These are phyloP conservation scores for Dasysyrphus tricinctus DNA, from an alignment of 2,888 invertebrate species.

Conservation along the genomic window DNA sequence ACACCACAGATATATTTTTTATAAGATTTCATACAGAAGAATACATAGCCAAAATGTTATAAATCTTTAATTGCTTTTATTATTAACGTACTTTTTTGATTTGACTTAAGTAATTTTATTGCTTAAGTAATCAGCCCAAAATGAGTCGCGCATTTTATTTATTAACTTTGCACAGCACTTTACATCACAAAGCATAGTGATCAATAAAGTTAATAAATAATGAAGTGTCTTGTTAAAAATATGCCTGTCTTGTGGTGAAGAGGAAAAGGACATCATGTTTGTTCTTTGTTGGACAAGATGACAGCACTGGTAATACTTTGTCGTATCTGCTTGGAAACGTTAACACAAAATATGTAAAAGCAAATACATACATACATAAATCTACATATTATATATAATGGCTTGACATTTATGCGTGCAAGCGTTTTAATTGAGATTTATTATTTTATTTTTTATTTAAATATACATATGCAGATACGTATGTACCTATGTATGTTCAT, in stretches of 20 bases:
- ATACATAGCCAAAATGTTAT: no score
- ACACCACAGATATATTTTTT: no score
- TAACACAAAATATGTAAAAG: background rate
- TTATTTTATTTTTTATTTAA: no score
- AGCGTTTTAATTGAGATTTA: background rate
- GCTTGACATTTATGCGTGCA: background rate
- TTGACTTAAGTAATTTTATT: no score
- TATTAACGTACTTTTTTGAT: no score
- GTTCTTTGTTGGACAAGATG: slow-evolving; percentile 14
- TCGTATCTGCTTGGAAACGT: background rate
- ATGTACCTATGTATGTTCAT: no score
- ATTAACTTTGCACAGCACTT: background rate
- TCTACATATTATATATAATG: background rate
- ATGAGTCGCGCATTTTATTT: background rate
- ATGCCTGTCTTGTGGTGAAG: background rate
- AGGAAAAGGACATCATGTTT: slow-evolving; percentile 21
- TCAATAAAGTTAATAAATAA: background rate
- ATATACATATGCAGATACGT: no score
- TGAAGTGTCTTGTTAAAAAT: background rate
- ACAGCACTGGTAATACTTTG: background rate
- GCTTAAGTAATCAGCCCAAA: no score
- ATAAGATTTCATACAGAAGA: no score
- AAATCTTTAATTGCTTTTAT: no score
- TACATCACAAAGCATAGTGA: background rate
- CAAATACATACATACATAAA: background rate